Evolutionary conservation across 2,113 vertebrate species (phyloP).

Genomic region (Xenus cinereus): DNA sequence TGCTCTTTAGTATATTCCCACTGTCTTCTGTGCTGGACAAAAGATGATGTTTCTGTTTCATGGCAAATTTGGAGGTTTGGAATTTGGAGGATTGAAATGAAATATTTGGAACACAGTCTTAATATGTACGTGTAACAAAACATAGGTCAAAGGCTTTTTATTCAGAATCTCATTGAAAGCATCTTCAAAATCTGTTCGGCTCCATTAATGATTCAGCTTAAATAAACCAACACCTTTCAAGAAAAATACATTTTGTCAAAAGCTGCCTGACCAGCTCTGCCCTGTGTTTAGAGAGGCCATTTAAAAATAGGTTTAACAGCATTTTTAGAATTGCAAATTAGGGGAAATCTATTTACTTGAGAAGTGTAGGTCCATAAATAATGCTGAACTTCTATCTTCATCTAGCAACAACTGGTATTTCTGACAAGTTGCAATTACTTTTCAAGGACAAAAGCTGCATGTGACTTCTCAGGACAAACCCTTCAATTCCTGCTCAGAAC

Average conservation of each 20-base stretch:
- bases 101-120: neutral
- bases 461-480: neutral
- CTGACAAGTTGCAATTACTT: constrained; percentile 15
- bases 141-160: neutral
- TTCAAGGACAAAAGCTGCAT: constrained; percentile 9
- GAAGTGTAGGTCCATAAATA: neutral
- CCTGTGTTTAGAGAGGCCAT: neutral
- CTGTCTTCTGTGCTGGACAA: neutral
- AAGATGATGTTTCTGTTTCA: neutral
- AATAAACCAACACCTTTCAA: neutral
- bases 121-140: neutral
- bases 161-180: neutral
- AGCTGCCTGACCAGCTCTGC: neutral
- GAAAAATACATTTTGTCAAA: constrained; percentile 15
- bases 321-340: constrained; percentile 35
- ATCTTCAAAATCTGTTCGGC: neutral
- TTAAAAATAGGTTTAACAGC: constrained; percentile 27
- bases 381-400: neutral
- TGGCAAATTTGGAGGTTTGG: neutral
- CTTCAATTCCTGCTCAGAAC: neutral
- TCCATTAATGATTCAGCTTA: neutral
- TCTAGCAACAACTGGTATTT: neutral
- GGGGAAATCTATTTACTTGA: constrained; percentile 37
- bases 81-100: neutral
- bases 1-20: neutral